Evolutionary conservation across 1,140 invertebrate genomes (phyloP).

Genomic region (Sitodiplosis mosellana): DNA sequence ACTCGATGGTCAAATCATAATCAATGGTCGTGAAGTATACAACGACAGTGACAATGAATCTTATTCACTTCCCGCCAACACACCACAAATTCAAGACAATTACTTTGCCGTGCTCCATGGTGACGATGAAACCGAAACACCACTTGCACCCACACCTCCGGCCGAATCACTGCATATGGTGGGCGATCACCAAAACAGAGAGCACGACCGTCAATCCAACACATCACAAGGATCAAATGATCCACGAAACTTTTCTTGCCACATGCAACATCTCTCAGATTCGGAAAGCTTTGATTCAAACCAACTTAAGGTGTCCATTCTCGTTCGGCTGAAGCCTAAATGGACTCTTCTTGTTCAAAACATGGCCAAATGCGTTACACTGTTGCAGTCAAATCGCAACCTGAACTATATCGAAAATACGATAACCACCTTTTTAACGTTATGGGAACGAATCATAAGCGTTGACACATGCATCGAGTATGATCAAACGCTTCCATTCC

Average conservation of each 20-base stretch:
- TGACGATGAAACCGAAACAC: constrained; percentile 7
- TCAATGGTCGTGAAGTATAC: constrained; percentile 1
- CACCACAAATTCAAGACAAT: constrained; percentile 18
- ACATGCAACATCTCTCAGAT: constrained; percentile 39
- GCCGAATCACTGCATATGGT: constrained; percentile 1
- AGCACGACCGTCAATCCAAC: background rate
- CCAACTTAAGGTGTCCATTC: constrained; percentile 64
- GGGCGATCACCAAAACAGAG: background rate
- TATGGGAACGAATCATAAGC: constrained; percentile 82
- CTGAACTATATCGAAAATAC: constrained; percentile 40
- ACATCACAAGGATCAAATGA: constrained; percentile 1
- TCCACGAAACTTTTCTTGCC: background rate
- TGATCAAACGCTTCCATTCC: constrained; percentile 74
- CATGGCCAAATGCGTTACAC: too few relatives aligned
- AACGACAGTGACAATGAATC: background rate
- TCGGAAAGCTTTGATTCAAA: constrained; percentile 63
- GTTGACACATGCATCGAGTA: constrained; percentile 77
- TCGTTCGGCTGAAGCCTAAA: constrained; percentile 62
- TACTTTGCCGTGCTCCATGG: constrained; percentile 22
- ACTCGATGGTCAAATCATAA: constrained; percentile 37
- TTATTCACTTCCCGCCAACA: background rate
- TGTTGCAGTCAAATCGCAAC: constrained; percentile 33
- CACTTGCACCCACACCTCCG: background rate
- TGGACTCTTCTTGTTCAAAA: constrained; percentile 55
- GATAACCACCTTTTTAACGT: constrained; percentile 60